Conservation (phyloP, 2,113 vertebrate species). For the Brachirus orientalis region DNA sequence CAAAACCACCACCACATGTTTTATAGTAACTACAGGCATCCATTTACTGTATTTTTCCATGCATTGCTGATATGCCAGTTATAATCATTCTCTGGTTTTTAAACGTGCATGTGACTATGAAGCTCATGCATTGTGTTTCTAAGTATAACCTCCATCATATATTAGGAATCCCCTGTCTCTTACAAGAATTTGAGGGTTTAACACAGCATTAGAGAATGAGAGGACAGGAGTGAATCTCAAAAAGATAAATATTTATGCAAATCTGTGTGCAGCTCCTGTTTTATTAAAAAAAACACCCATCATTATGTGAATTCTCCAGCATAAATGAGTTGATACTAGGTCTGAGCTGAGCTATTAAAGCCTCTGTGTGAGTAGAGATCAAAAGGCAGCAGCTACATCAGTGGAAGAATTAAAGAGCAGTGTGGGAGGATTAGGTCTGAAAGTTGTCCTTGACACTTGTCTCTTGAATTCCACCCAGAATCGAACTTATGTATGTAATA, state of each 20-base stretch:
- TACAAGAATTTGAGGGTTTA: too few species aligned
- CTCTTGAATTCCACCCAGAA: conserved; percentile 40
- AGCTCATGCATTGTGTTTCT: too few species aligned
- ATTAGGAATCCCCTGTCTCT: too few species aligned
- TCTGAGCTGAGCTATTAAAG: background rate
- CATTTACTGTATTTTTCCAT: background rate
- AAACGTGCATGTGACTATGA: background rate
- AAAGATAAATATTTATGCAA: too few species aligned
- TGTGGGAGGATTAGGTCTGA: conserved; percentile 48
- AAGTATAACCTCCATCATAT: too few species aligned
- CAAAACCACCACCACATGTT: conserved; percentile 24
- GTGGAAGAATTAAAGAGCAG: conserved; percentile 35
- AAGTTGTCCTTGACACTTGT: conserved; percentile 10
- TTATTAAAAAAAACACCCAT: too few species aligned
- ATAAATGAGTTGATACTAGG: background rate
- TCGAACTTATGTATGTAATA: conserved; percentile 15
- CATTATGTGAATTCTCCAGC: background rate
- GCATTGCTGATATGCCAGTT: background rate
- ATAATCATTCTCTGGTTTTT: background rate
- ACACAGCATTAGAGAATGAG: too few species aligned
- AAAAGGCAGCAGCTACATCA: conserved; percentile 29
- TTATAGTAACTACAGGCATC: background rate
- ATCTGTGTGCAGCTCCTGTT: too few species aligned
- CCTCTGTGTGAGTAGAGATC: conserved; percentile 23
- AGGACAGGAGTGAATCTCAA: too few species aligned